Evolutionary conservation across 23 tunicate species (phyloP), one percentile per base, ranked within the genome.

Genomic region (Diplosoma virens): DNA sequence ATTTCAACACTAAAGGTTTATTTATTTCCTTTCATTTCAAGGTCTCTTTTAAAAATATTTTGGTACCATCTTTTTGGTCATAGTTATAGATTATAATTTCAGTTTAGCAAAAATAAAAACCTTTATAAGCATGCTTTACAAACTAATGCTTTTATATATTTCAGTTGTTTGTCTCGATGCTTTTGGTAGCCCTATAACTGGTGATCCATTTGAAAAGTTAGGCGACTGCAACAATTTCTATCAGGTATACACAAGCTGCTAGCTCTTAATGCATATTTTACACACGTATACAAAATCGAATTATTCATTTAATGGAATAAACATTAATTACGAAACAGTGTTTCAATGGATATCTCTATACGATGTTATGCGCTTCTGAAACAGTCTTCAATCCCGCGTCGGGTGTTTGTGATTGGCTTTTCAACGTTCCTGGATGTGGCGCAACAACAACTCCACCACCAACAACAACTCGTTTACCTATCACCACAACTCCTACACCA

Each of bases 391-490:
- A 80, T 47, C 85, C 85, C 30, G 85, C 58, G 14, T 48, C 32
- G 17, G 73, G 78, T 9, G 87, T 82, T 9, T 82, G 87, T 75
- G 87, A 82, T 55, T 63, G 75, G 74, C 87, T 81, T 26, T 74
- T 55, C 71, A 82, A 82, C 32, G 87, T 82, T 20, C 55, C 80
- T 33, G 87, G 81, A 32, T 82, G 87, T 75, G 87, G 87, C 6
- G 81, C 63, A 61, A 65, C 81, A 11, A 46, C 37, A 0, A 32
- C 25, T 25, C 22, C 84, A 50, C 33, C 32, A n/a, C 37, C 79
- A 70, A 31, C 79, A 25, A 81, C 71, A 41, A 26, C 80, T 2
- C 33, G 68, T 6, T 25, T 17, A 73, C 25, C 65, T 11, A n/a
- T n/a, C n/a, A 59, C 81, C 11, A 33, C 81, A 60, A 71, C 86